Evolutionary conservation across 2,113 vertebrate species (phyloP), one percentile per base, ranked within the genome.

Genomic region (Chloebia gouldiae): DNA sequence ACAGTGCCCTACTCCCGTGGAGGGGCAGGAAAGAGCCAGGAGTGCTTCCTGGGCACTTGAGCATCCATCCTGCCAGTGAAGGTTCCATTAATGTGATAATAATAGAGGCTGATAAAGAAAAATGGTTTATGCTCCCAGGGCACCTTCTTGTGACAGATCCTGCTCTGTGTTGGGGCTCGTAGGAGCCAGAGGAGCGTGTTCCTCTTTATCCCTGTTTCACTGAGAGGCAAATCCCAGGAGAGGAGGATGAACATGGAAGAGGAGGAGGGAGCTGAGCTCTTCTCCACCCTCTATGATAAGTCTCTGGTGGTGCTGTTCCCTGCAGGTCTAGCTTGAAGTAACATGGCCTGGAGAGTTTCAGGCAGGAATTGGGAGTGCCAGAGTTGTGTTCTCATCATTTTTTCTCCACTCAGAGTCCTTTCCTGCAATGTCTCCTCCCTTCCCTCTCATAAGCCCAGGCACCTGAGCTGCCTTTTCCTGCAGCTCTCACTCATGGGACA

Each of bases 271-370:
- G 25, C 64, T 66, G 27, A 72, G 63, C 25, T 77, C 42, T 30
- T 49, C 22, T 70, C 37, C 13, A 17, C 6, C 7, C 51, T 78
- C 40, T 3, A 0, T 18, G 47, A 6, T 28, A 50, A 44, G 15
- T 20, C 42, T 2, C 0, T 27, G 42, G 19, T 65, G 51, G 18
- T 6, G 22, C 31, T 69, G 56, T 24, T 69, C 35, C 17, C n/a
- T 59, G 54, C 25, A 28, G 50, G 4, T 50, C 17, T 20, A 24
- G 10, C 22, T 71, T 39, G 59, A 45, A 37, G 54, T 42, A 56
- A 24, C 3, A 0, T 2, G 4, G n/a, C 24, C 15, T 9, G 4
- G 27, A 9, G 47, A 15, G 35, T 37, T 77, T 47, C 0, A 13
- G 68, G 31, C 27, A 23, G 59, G 59, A 72, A 30, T 1, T 75